phyloP scores from a whole-genome alignment of 1,140 invertebrate genomes.

The Trachymyrmex septentrionalis region DNA sequence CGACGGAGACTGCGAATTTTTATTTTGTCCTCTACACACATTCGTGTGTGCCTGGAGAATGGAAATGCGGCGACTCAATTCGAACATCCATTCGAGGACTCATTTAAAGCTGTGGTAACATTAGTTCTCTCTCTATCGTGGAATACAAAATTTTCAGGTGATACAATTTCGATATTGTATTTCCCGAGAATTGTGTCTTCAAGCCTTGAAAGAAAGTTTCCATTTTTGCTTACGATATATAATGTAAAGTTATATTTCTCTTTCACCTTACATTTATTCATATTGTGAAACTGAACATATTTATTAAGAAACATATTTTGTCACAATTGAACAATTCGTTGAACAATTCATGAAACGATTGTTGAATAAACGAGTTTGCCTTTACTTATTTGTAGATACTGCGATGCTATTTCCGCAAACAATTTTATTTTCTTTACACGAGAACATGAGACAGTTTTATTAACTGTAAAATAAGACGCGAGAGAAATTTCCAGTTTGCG shows the following conservation, averaged over 20 bases:
- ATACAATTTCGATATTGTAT: constrained; percentile 13
- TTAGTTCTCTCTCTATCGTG: background rate
- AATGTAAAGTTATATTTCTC: background rate
- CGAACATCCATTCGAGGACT: background rate
- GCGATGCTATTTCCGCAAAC: background rate
- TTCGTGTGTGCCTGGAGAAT: background rate
- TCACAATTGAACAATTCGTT: constrained; percentile 8
- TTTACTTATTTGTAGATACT: background rate
- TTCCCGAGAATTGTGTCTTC: background rate
- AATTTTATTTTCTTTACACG: constrained; percentile 1
- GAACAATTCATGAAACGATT: background rate
- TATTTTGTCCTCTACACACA: constrained; percentile 13
- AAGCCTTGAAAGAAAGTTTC: background rate
- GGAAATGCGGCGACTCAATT: constrained; percentile 2
- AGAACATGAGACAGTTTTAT: background rate
- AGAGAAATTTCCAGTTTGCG: constrained; percentile 16
- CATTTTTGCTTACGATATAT: background rate
- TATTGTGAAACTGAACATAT: no score
- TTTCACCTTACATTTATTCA: background rate
- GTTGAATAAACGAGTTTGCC: background rate
- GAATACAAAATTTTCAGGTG: no score
- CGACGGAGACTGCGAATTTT: constrained; percentile 37
- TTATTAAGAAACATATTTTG: background rate
- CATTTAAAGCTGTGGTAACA: constrained; percentile 4
- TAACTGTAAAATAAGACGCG: constrained; percentile 16